Base-by-base conservation (phyloP, 1,140 invertebrate genomes). In the Planococcus citri region DNA sequence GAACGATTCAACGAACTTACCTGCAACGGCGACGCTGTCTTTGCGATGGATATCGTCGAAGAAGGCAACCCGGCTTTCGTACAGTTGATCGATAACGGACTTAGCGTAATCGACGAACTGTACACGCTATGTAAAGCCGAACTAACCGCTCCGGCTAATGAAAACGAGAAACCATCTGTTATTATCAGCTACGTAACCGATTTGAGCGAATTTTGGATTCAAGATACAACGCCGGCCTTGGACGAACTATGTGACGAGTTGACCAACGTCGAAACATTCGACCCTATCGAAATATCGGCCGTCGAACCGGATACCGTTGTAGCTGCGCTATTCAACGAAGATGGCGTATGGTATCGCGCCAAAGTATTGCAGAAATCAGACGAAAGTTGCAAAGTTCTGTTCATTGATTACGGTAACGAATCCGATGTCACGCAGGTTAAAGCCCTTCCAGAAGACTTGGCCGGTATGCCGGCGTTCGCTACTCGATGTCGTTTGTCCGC, bases 291-390 rank as follows among this genome's bases (percentile, higher is more conserved):
- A 12, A 27, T 29, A 25, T 1, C 38, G 10, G 27, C 20, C 29
- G 9, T n/a, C n/a, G 29, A 27, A 6, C 17, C 27, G 41, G 84
- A 82, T 1, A 77, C 80, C 0, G 20, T 87, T 0, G 86, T 85
- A 71, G 83, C 84, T 24, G 86, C 85, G n/a, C 81, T 85, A 71
- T 88, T 84, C 75, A 78, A 81, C 0, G 84, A 86, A 22, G 86
- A 87, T 72, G 78, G 80, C 22, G 77, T 81, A 10, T 89, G 84
- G 81, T 89, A 89, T 72, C 79, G 88, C 67, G 85, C 84, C 0
- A 82, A 85, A 75, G 80, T 88, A 37, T 77, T 87, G 25, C 82
- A 82, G 8, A 80, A 84, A 60, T 81, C 82, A 1, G 83, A 84
- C 1, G 78, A 73, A 69, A 74, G 74, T 20, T 77, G 75, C 6